Evolutionary conservation across 1,140 invertebrate species (phyloP), one percentile per base, ranked within the genome.

Genomic region (Mylabris phalerata): DNA sequence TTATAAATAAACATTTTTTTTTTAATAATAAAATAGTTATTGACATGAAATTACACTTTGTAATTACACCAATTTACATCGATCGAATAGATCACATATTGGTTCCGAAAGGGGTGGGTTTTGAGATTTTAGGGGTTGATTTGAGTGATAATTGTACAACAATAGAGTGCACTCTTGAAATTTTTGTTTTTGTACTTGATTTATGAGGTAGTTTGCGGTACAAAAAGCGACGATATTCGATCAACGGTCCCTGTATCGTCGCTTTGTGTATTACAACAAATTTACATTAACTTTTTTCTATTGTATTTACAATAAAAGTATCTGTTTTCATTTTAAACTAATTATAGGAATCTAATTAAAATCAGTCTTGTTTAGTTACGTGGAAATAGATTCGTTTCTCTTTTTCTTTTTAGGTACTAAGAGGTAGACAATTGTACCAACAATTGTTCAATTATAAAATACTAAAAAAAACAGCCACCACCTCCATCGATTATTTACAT

Each of bases 11-110:
- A 67, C 64, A 69, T 65, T 32, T 5, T 32, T 32, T 32, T 56
- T 72, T 72, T 71, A 71, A 70, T 70, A 70, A 67, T 70, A 71
- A 72, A 72, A 72, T 71, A 71, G 66, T 60, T 64, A 70, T 72
- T 66, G 68, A 72, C 69, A 70, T 71, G 57, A 62, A 69, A 70
- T 64, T 69, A 67, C 67, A 64, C 50, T 56, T 61, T 60, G 55
- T 58, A 57, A 62, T 64, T 64, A 67, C 67, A 70, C 58, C 64
- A 64, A 65, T 66, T 65, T 70, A 67, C 66, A 66, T 55, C 62
- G 63, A 67, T 67, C 61, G 38, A 58, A 60, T 32, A 59, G 47
- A 65, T 64, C 62, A 63, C 63, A 63, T 63, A 65, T 61, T 59
- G 61, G 55, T 65, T 65, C 48, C 24, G 19, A 19, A 27, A 32